Base-by-base conservation (phyloP, 1,140 invertebrate genomes). In the Brachionus calyciflorus region DNA sequence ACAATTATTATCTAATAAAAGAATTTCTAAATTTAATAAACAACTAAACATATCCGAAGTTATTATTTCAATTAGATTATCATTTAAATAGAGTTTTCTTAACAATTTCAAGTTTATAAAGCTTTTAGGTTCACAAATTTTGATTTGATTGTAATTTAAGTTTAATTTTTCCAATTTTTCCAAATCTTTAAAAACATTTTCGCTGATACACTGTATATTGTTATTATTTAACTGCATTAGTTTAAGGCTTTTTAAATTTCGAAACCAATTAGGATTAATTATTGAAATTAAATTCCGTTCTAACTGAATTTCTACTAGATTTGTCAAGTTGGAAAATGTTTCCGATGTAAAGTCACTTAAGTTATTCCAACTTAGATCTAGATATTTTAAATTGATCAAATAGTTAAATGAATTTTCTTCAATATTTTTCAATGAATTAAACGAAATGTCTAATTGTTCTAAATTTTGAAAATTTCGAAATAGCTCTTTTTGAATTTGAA, bases 391-490 rank as follows among this genome's bases (percentile, higher is more conserved):
- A 44, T 65, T 65, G 0, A 7, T 65, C 14, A 65, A 65, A 44
- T 65, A 21, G 41, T 44, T 41, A 24, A 65, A 44, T 30, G 37
- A 10, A 24, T 10, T 12, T 46, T 65, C 40, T 7, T 65, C 7
- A 10, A 41, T 44, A 12, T 41, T 14, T 30, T 4, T 12, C 9
- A 65, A 41, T 14, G 7, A 44, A 44, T 44, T 44, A 44, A 65
- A 24, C 7, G 60, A 41, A 12, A 65, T 10, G 12, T 65, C 60
- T n/a, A 65, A 65, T 0, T 17, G 6, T 4, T 44, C 3, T 3
- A 65, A 24, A 44, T 65, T 24, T 65, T 44, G 12, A 12, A 65
- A 65, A 44, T 65, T 46, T 24, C 24, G 17, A 24, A 65, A 65
- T 14, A 44, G 0, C 21, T 65, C 14, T 65, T 12, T 2, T 19